Evolutionary conservation across 2,113 vertebrate species (phyloP).

Genomic region (Xerus inauris): DNA sequence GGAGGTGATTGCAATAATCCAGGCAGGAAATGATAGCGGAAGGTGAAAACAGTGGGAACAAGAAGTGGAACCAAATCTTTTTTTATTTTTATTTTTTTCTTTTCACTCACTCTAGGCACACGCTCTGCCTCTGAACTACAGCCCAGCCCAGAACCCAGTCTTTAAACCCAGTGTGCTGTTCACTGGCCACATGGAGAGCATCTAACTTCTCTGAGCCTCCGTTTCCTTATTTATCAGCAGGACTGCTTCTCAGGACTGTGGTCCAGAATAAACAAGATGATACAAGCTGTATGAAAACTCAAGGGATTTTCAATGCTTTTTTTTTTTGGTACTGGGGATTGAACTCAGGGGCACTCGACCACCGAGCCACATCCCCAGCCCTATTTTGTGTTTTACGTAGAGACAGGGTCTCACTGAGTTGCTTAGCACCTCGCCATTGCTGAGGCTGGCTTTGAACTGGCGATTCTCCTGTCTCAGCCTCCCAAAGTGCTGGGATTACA

Average conservation of each 20-base stretch:
- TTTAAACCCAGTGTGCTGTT: no score
- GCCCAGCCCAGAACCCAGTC: neutral
- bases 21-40: neutral
- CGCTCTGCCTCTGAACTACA: neutral
- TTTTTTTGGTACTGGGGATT: no score
- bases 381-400: no score
- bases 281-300: neutral
- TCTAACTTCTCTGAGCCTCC: neutral
- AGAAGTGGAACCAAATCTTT: neutral
- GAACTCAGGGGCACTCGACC: no score
- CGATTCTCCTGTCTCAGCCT: no score
- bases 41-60: neutral
- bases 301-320: no score
- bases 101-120: neutral
- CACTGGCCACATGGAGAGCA: neutral
- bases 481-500: no score
- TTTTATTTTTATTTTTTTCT: neutral
- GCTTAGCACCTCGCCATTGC: no score
- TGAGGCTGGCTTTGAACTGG: no score
- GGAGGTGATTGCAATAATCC: neutral
- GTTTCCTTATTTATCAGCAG: neutral
- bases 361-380: no score
- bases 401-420: no score
- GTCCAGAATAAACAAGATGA: neutral
- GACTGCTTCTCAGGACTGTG: neutral